Percentiles rank a stretch among this genome's conserved stretches.
These are phyloP conservation scores for Boloria euphrosyne DNA, from an alignment of 2,888 invertebrate genomes.

Conservation along the genomic window DNA sequence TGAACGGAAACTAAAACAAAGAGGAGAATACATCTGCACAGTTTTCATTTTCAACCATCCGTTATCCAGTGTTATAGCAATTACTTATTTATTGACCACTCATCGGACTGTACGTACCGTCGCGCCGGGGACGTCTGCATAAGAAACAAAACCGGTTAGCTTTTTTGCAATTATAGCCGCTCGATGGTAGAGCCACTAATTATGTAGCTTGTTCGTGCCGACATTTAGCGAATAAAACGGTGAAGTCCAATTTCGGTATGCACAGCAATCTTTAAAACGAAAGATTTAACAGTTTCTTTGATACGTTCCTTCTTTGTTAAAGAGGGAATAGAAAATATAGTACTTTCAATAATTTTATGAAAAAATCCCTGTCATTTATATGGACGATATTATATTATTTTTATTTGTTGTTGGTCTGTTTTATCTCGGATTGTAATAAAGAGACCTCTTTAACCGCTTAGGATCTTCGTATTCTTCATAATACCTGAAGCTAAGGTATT, in stretches of 20 bases:
- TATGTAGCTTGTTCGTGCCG: neutral
- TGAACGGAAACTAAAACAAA: too few species aligned
- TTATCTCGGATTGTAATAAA: too few species aligned
- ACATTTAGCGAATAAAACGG: neutral
- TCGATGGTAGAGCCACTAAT: constrained; percentile 2
- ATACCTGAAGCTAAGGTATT: too few species aligned
- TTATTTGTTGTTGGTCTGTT: too few species aligned
- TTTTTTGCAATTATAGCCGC: constrained; percentile 9
- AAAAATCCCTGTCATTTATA: too few species aligned
- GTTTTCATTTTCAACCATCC: constrained; percentile 11
- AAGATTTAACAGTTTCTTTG: neutral
- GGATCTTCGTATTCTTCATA: too few species aligned
- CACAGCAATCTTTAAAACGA: neutral
- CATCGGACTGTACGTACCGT: constrained; percentile 5
- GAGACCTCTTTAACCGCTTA: too few species aligned
- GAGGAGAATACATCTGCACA: neutral
- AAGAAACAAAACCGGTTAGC: constrained; percentile 12
- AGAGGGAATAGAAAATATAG: too few species aligned
- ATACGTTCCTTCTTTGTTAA: neutral
- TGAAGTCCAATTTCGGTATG: neutral
- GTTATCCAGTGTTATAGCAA: neutral
- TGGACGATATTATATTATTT: too few species aligned
- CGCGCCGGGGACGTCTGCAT: constrained; percentile 13
- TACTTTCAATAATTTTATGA: too few species aligned
- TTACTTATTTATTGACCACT: constrained; percentile 12